Base-by-base conservation (phyloP, 2,113 vertebrate genomes). In the Sphyrna mokarran region DNA sequence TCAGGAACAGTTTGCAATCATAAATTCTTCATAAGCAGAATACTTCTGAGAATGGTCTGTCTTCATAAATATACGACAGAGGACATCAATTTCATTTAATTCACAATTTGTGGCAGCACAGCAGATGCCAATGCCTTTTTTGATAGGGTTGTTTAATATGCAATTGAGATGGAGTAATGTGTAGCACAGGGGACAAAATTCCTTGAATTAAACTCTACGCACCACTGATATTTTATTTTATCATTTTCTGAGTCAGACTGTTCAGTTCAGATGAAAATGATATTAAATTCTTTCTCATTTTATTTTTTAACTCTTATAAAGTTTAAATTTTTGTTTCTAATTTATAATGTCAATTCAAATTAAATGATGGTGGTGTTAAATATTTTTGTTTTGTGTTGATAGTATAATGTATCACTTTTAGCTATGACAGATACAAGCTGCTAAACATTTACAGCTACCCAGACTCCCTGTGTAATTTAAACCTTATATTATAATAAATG, bases 71-170 rank as follows among this genome's bases (percentile, higher is more conserved):
- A 98, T 98, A 98, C 98, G 98, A 98, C 98, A 98, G 98, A 98
- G 98, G 98, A 99, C 98, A 99, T 99, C 98, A 99, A 99, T 99
- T 99, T 98, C 98, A 98, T 98, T 99, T 99, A 99, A 99, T 98
- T 99, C 98, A 98, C 99, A 98, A 98, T 99, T 99, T 99, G 98
- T 99, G 98, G 99, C 98, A 99, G 98, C 98, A 98, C 98, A 99
- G 98, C 99, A 99, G 99, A 99, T 99, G 98, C 98, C 98, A 98
- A 98, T 98, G 98, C 98, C 98, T 98, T 98, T 98, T 97, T 98
- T 98, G 98, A 99, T 98, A 98, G 98, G 98, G 98, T 98, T 97
- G 98, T 99, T 98, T 99, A 99, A 99, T 99, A 98, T 98, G 98
- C 98, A 98, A 98, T 98, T 98, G 98, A 98, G 98, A 98, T 97